phyloP scores from a whole-genome alignment of 1,140 invertebrate genomes.

The Hylaeus anthracinus region DNA sequence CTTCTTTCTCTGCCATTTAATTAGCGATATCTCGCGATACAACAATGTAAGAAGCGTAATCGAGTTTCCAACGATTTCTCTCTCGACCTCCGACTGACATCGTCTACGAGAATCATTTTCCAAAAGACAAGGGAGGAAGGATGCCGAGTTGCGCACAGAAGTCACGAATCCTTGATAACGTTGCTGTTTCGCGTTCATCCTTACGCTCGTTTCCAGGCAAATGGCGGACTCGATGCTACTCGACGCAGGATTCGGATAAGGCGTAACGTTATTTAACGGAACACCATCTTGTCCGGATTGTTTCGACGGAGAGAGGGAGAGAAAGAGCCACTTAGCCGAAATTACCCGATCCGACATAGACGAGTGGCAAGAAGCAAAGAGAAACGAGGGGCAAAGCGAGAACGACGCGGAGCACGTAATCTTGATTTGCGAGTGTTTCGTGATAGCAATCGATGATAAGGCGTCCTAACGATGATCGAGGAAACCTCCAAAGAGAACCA shows the following conservation, averaged over 20 bases:
- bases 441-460: conserved; percentile 35
- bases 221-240: too few species aligned
- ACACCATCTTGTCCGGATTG: conserved; percentile 24
- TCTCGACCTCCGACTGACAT: too few species aligned
- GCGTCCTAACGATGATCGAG: conserved; percentile 14
- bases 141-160: too few species aligned
- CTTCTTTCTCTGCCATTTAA: background rate
- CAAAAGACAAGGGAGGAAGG: too few species aligned
- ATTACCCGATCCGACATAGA: conserved; percentile 46
- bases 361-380: conserved; percentile 36
- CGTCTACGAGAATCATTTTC: too few species aligned
- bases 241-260: background rate
- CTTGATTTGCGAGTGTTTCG: conserved; percentile 44
- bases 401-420: conserved; percentile 22
- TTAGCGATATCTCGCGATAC: too few species aligned
- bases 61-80: too few species aligned
- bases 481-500: background rate
- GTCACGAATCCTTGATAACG: too few species aligned
- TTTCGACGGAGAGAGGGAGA: background rate
- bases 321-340: conserved; percentile 51
- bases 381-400: conserved; percentile 23
- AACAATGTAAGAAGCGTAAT: too few species aligned
- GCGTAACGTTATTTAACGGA: conserved; percentile 30
- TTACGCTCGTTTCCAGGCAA: too few species aligned
- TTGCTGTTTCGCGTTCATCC: too few species aligned